phyloP scores from a whole-genome alignment of 1,140 invertebrate genomes.

The Eufriesea mexicana region DNA sequence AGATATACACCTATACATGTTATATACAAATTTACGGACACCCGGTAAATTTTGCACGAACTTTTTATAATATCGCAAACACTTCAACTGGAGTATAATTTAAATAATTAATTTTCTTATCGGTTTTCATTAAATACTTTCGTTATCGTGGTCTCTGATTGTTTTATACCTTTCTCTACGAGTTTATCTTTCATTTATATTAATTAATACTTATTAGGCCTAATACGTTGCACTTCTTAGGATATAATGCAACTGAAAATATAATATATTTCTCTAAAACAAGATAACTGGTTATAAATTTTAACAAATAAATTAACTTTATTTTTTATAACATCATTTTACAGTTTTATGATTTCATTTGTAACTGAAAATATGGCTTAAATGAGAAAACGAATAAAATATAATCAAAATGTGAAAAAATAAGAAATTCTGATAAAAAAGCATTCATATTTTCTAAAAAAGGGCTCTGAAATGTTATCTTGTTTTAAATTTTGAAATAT shows the following conservation, averaged over 20 bases:
- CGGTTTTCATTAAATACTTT: slow-evolving; percentile 42
- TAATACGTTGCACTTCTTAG: slow-evolving; percentile 34
- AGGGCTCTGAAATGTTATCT: neutral
- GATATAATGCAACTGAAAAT: neutral
- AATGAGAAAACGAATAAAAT: neutral
- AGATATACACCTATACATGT: slow-evolving; percentile 19
- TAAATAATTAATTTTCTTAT: slow-evolving; percentile 25
- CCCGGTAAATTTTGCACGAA: slow-evolving; percentile 27
- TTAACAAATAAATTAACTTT: too few species aligned
- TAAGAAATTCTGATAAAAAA: neutral
- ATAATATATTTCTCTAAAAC: neutral
- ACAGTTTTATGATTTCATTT: neutral
- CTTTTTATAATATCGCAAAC: slow-evolving; percentile 8
- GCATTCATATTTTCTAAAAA: neutral
- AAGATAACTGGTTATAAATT: neutral
- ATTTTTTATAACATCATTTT: neutral
- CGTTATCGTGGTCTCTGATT: slow-evolving; percentile 45
- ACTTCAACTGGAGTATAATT: slow-evolving; percentile 14
- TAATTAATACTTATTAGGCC: slow-evolving; percentile 48
- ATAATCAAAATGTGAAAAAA: neutral
- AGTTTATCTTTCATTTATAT: slow-evolving; percentile 18
- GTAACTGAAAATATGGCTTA: neutral
- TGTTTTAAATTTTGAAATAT: neutral
- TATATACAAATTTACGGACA: slow-evolving; percentile 43
- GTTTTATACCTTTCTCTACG: slow-evolving; percentile 19